These are phyloP conservation scores for Aspidiotus destructor DNA, from an alignment of 2,888 invertebrate genomes.

Conservation along the genomic window DNA sequence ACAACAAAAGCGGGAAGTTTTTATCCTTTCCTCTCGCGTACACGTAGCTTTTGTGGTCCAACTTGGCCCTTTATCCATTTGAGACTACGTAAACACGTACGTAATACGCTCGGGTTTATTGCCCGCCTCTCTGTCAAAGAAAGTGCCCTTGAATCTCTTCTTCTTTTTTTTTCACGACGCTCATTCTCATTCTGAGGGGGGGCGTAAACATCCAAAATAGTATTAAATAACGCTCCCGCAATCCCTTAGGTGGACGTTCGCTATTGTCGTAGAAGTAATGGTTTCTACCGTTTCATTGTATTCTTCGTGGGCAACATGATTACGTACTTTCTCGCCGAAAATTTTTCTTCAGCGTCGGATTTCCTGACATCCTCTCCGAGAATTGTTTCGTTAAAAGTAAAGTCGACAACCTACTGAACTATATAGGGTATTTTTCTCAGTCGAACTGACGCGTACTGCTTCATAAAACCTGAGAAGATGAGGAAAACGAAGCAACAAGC, in stretches of 20 bases:
- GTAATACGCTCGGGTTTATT: conserved; percentile 13
- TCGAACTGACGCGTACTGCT: no score
- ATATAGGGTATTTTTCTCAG: no score
- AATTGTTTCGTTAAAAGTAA: no score
- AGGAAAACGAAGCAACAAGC: no score
- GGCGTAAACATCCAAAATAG: conserved; percentile 21
- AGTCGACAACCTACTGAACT: no score
- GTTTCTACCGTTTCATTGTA: conserved; percentile 12
- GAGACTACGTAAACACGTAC: conserved; percentile 23
- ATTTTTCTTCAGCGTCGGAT: conserved; percentile 1
- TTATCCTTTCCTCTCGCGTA: conserved; percentile 17
- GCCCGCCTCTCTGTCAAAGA: conserved; percentile 11
- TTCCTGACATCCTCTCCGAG: not conserved
- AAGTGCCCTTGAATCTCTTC: conserved; percentile 23
- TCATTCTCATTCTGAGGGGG: conserved; percentile 19
- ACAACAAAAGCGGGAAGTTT: conserved; percentile 29
- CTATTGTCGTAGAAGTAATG: conserved; percentile 11
- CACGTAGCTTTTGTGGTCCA: conserved; percentile 17
- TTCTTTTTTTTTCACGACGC: conserved; percentile 9
- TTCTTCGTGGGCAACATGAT: conserved; percentile 1
- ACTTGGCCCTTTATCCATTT: conserved; percentile 10
- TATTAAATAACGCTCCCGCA: conserved; percentile 25
- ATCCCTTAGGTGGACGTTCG: conserved; percentile 25
- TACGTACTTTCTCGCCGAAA: conserved; percentile 5
- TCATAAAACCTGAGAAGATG: no score